phyloP scores from a whole-genome alignment of 2,797 vertebrate genomes.

The Alcedo atthis region DNA sequence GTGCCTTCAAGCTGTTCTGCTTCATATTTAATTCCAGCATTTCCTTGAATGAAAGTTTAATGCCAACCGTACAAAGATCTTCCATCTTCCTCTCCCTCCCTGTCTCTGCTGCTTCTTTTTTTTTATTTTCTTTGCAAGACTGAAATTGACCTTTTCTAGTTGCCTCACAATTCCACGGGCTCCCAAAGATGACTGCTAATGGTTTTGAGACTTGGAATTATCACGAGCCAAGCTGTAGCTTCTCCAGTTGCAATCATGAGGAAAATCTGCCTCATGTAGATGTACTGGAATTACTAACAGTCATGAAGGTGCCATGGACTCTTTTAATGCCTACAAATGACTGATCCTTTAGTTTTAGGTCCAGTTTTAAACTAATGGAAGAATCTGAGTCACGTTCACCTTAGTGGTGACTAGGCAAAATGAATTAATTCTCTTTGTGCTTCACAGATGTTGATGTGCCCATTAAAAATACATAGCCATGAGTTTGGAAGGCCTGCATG shows the following conservation, averaged over 20 bases:
- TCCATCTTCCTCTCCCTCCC: background rate
- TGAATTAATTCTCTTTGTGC: background rate
- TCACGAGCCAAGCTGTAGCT: background rate
- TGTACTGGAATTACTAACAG: background rate
- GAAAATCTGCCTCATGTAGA: background rate
- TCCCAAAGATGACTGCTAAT: background rate
- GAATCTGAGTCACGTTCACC: background rate
- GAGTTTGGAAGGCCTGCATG: background rate
- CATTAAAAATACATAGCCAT: background rate
- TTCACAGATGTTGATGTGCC: constrained; percentile 14
- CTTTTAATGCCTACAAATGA: background rate
- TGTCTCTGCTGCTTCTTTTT: background rate
- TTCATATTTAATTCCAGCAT: background rate
- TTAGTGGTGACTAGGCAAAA: background rate
- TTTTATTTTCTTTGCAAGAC: background rate
- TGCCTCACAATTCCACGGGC: background rate
- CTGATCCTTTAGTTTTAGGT: background rate
- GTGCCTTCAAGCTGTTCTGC: background rate
- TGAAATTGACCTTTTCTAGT: background rate
- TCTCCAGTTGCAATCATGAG: background rate
- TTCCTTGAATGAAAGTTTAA: background rate
- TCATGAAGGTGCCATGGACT: background rate
- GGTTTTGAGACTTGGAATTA: background rate
- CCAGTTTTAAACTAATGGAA: background rate
- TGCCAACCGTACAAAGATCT: background rate